Conservation (phyloP, 1,140 invertebrate species). For the Drosophila prosaltans region DNA sequence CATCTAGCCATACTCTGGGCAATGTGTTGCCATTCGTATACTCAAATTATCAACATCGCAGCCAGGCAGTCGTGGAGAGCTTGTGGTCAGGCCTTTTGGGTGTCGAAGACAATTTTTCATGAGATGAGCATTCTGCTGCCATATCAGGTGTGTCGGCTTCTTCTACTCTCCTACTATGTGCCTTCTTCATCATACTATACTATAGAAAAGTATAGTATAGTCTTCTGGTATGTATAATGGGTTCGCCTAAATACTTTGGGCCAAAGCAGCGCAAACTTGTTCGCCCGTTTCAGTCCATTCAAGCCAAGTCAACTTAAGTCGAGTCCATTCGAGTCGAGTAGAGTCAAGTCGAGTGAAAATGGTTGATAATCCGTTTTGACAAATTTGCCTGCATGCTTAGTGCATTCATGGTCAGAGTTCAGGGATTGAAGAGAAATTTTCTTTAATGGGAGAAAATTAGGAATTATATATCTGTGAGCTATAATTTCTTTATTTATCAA, state of each 20-base stretch:
- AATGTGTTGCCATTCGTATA: slow-evolving; percentile 74
- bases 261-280: slow-evolving; percentile 47
- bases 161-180: not conserved
- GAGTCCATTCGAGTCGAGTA: not conserved
- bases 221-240: slow-evolving; percentile 49
- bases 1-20: slow-evolving; percentile 39
- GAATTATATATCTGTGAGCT: slow-evolving; percentile 5
- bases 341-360: slow-evolving; percentile 60
- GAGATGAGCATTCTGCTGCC: slow-evolving; percentile 54
- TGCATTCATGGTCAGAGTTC: slow-evolving; percentile 33
- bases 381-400: slow-evolving; percentile 77
- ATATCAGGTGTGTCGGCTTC: slow-evolving; percentile 64
- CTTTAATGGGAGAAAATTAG: slow-evolving; percentile 10
- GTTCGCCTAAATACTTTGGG: slow-evolving; percentile 74
- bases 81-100: slow-evolving; percentile 49
- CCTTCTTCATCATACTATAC: slow-evolving; percentile 3
- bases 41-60: slow-evolving; percentile 78
- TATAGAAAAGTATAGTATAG: not conserved
- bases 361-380: slow-evolving; percentile 82
- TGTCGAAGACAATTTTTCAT: slow-evolving; percentile 80
- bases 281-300: slow-evolving; percentile 18
- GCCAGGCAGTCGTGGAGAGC: slow-evolving; percentile 22
- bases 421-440: slow-evolving; percentile 20
- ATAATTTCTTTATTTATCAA: slow-evolving; percentile 13
- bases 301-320: not conserved